Evolutionary conservation across 1,140 invertebrate genomes (phyloP), one percentile per base, ranked within the genome.

Genomic region (Aricia agestis): DNA sequence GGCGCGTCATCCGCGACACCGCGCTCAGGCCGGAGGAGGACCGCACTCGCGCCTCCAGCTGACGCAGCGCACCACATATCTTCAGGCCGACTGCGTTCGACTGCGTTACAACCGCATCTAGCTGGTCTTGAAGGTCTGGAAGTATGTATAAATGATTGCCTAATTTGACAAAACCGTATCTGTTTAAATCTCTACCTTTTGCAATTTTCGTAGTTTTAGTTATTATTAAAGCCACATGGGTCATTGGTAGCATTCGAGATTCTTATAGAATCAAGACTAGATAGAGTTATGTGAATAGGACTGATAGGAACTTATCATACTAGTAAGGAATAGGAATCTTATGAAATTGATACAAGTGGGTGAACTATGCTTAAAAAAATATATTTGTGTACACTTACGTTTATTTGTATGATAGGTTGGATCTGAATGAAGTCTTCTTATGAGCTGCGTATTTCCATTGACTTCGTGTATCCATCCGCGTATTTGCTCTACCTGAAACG

Each of bases 81-180:
- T 92, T 91, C 31, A 89, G 75, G 3, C 87, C 89, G 1, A 78
- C 31, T 7, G 81, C 83, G 67, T 84, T 79, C 1, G 85, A 82
- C 45, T 76, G 78, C 69, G 83, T 87, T 71, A 89, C 82, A 65
- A 77, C 80, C 19, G 77, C 83, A 69, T 94, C 93, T 78, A 94
- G 74, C 81, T 94, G 93, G 67, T 92, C 91, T 82, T 93, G 92
- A 77, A 94, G 84, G 19, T 92, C 93, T 94, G 80, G 72, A 92
- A 89, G 36, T 36, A 36, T 36, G 36, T 36, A 36, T 9, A 36
- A 5, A 36, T 36, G 2, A 5, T 36, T 36, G 6, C 36, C 36
- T 36, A 36, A 36, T 36, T 36, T 36, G 36, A 9, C 9, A 36
- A 36, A 36, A 5, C 0, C 36, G 36, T 36, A 36, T 25, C 25